Evolutionary conservation across 2,797 vertebrate species (phyloP), one percentile per base, ranked within the genome.

Genomic region (Poecile montanus): DNA sequence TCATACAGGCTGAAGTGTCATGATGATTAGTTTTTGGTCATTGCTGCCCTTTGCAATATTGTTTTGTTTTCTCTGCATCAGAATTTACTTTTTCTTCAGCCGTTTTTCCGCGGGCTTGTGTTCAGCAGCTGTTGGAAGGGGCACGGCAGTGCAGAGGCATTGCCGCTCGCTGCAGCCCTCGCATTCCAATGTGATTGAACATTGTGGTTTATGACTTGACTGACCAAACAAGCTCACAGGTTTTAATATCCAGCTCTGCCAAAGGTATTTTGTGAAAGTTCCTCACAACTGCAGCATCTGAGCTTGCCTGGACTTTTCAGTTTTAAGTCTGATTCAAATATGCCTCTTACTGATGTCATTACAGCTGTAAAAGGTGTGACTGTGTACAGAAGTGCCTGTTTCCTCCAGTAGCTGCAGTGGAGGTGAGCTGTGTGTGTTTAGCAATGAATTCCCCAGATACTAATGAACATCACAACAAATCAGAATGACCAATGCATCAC

Each of bases 151-250:
- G 6, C 45, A 13, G 85, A 60, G 87, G 81, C 93, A 70, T 48
- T 19, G 9, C 89, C 2, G 2, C 1, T 74, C 2, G 3, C 92
- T 47, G 78, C 93, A 60, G 87, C 76, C 51, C 90, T 89, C 25
- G 45, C 94, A 95, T 97, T 96, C 95, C 95, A 54, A 63, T 73
- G 91, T 95, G 96, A 96, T 96, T 97, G 96, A 97, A 90, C 88
- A 73, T n/a, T 10, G 62, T 9, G 76, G 56, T 96, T 97, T 95
- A 96, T 97, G 91, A n/a, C 96, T 85, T 86, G 66, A 10, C 94
- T 92, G 86, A 91, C 88, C 88, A 88, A 96, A 95, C 89, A 88
- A 78, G 77, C 93, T 90, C 78, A 44, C 80, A 17, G 87, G 23
- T 94, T 94, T 96, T 93, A 95, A 91, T 96, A 93, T 81, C 88